Conservation (phyloP, 92 coral and sea anemone genomes). For the Plumapathes pennacea region DNA sequence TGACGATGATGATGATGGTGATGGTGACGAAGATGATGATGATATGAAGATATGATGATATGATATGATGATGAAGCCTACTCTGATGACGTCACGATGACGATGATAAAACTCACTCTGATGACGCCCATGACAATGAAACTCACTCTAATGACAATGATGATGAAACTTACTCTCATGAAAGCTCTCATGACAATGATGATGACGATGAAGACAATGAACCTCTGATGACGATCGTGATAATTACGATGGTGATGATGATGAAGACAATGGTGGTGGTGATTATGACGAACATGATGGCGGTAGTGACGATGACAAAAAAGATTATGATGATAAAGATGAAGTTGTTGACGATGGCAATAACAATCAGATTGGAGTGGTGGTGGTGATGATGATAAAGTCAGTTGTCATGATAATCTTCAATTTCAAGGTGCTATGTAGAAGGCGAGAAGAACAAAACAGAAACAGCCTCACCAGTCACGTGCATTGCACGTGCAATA, state of each 20-base stretch:
- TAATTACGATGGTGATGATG: not conserved
- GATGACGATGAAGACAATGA: not conserved
- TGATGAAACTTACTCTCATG: not conserved
- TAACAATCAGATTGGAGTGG: too few species aligned
- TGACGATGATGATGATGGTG: constrained; percentile 1
- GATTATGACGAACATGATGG: too few species aligned
- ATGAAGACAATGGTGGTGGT: too few species aligned
- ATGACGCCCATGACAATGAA: not conserved
- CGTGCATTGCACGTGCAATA: constrained; percentile 96
- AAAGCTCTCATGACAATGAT: not conserved
- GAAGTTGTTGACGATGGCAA: constrained; percentile 1
- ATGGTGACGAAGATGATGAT: not conserved
- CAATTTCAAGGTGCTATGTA: too few species aligned
- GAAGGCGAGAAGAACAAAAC: too few species aligned
- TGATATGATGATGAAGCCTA: too few species aligned
- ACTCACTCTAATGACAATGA: not conserved
- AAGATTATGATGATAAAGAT: not conserved
- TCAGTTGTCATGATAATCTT: too few species aligned
- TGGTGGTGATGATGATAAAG: too few species aligned
- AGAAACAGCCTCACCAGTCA: constrained; percentile 77
- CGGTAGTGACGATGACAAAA: not conserved
- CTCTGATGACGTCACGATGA: too few species aligned
- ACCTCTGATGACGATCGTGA: not conserved
- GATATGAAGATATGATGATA: too few species aligned
- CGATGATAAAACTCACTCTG: not conserved